These are phyloP conservation scores for Esox masquinongy DNA, from an alignment of 2,797 vertebrate genomes.

Conservation along the genomic window DNA sequence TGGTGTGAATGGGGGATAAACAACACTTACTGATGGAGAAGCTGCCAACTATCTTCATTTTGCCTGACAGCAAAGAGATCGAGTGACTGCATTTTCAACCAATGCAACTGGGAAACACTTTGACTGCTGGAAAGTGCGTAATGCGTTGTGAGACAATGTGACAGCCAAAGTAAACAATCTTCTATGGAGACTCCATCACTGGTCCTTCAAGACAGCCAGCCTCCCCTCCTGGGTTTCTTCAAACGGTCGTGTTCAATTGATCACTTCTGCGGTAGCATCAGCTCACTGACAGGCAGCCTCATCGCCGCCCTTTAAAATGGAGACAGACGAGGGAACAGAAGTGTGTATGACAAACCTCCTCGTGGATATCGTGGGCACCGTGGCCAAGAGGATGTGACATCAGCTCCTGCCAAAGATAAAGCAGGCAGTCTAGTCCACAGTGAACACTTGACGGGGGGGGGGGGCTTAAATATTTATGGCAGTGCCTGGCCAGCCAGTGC, in stretches of 20 bases:
- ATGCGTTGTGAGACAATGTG: background rate
- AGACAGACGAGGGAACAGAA: background rate
- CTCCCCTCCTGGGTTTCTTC: background rate
- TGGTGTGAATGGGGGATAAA: conserved; percentile 28
- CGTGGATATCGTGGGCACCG: background rate
- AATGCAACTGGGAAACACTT: background rate
- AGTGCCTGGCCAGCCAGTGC: background rate
- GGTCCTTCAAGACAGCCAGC: background rate
- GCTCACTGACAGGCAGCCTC: background rate
- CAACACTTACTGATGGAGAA: conserved; percentile 9
- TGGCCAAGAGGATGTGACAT: background rate
- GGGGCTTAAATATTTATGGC: background rate
- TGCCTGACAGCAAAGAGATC: conserved; percentile 33
- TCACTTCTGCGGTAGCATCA: background rate
- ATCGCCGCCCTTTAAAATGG: background rate
- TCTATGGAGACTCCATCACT: background rate
- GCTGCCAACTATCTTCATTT: conserved; percentile 4
- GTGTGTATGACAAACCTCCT: background rate
- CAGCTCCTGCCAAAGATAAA: background rate
- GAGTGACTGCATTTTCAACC: conserved; percentile 10
- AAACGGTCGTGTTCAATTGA: background rate
- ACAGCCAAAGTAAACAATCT: background rate
- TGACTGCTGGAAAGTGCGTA: background rate
- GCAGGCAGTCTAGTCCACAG: background rate
- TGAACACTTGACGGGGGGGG: background rate